Base-by-base conservation (phyloP, 1,140 invertebrate genomes). In the Ylistrum balloti region DNA sequence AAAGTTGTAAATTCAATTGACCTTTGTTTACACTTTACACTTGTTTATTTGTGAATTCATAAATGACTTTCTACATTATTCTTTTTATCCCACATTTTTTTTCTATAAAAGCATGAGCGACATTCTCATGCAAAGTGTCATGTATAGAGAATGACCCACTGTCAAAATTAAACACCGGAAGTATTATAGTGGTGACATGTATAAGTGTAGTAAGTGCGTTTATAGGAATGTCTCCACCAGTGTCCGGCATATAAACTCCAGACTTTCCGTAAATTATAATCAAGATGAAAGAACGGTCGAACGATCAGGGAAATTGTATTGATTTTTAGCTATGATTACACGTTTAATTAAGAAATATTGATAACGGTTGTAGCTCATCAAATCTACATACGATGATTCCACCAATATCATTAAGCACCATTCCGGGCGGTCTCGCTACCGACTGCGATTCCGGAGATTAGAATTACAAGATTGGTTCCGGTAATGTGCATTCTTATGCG, bases 291-390 rank as follows among this genome's bases (percentile, higher is more conserved):
- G 56, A 1, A 74, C 56, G 17, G 56, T 74, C n/a, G 56, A 74
- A 74, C 13, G 56, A 74, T 74, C 56, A 74, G 5, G 22, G 56
- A 74, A 74, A 74, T 74, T 74, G 56, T 28, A 74, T 74, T 74
- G 56, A 74, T 74, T 74, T 74, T 74, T 28, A n/a, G 56, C n/a
- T 74, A 74, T 74, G 28, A 74, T 74, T 74, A 74, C 56, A 74
- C 56, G 56, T 74, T 74, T 74, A 74, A 74, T 74, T 74, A 74
- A 74, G 22, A 74, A 74, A 74, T 74, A 74, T 74, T 74, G 56
- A 74, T 74, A 74, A 74, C 56, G 56, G 56, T 11, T 74, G 22
- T n/a, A 74, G 5, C 56, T 74, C 56, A 74, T 74, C 56, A 74
- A 74, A 74, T 74, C 56, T 28, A 74, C 56, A 74, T 74, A 74